Base-by-base conservation (phyloP, 35 echinoderm and acorn worm species). In the Heliocidaris tuberculata region DNA sequence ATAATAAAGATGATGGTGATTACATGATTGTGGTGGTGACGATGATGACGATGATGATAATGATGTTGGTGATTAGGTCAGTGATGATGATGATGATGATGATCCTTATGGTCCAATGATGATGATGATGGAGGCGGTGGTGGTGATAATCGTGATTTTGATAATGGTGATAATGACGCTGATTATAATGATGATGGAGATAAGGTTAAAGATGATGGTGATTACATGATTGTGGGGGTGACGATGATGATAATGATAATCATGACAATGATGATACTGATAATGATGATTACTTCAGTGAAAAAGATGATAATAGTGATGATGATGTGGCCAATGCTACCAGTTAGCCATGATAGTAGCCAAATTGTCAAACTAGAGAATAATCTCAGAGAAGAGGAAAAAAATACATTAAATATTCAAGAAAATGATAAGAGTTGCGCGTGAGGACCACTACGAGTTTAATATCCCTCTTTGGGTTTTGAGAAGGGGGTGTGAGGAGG, bases 381-480 rank as follows among this genome's bases (percentile, higher is more conserved):
- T 42, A 48, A 19, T 35, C 6, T 32, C 11, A 89, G 47, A 24
- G 87, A 89, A 32, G 32, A n/a, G 30, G 86, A 89, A 19, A 42
- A n/a, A n/a, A 47, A 13, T 31, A 88, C 86, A 31, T 27, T 31
- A 42, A 89, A 0, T 17, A 89, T 47, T 42, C 17, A 89, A 31
- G 31, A 47, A 89, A 35, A 2, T 89, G 31, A 89, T 89, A 47
- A n/a, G 15, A 48, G 30, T 27, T 47, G 47, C 21, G 16, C 31
- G 17, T 16, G 87, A 47, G 87, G 15, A 47, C 47, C 31, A 89
- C 87, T 32, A 89, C 87, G 19, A 89, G 87, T 89, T 89, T 89
- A 89, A 89, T 89, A 89, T 89, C 87, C 87, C 87, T 89, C 87
- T 48, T 89, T 89, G 24, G 47, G 87, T 89, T 89, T 89, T 89